phyloP scores from a whole-genome alignment of 2,113 vertebrate genomes.

The Rhagologus leucostigma region DNA sequence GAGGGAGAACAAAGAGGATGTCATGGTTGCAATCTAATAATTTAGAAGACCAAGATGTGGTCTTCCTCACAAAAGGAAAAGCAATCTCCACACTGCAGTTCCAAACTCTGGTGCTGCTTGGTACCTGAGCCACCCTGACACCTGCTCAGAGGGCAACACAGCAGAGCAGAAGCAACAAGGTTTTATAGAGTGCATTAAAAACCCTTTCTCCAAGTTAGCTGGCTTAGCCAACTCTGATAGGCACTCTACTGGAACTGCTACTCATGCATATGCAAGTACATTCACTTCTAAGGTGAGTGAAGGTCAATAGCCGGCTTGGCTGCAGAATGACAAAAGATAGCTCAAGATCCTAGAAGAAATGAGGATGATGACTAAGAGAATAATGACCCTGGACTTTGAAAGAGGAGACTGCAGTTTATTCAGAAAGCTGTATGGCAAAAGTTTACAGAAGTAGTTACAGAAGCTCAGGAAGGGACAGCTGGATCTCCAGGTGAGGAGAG shows the following conservation, averaged over 20 bases:
- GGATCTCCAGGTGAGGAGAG: neutral
- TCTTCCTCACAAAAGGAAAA: neutral
- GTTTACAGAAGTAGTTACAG: neutral
- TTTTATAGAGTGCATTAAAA: neutral
- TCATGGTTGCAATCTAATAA: neutral
- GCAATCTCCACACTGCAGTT: neutral
- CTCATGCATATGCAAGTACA: neutral
- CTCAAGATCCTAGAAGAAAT: neutral
- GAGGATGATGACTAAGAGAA: neutral
- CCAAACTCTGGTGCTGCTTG: neutral
- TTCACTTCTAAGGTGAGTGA: neutral
- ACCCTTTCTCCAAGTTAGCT: neutral
- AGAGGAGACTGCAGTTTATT: neutral
- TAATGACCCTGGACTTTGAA: neutral
- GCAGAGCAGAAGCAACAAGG: neutral
- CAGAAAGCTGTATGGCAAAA: neutral
- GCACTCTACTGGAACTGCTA: neutral
- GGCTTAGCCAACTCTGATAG: neutral
- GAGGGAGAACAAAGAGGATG: neutral
- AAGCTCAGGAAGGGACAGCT: neutral
- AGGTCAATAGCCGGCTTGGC: neutral
- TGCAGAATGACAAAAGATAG: neutral
- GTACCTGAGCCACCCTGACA: neutral
- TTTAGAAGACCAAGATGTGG: neutral
- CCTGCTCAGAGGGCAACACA: neutral